Conservation (phyloP, 2,888 invertebrate species). For the Drosophila pseudotakahashii region DNA sequence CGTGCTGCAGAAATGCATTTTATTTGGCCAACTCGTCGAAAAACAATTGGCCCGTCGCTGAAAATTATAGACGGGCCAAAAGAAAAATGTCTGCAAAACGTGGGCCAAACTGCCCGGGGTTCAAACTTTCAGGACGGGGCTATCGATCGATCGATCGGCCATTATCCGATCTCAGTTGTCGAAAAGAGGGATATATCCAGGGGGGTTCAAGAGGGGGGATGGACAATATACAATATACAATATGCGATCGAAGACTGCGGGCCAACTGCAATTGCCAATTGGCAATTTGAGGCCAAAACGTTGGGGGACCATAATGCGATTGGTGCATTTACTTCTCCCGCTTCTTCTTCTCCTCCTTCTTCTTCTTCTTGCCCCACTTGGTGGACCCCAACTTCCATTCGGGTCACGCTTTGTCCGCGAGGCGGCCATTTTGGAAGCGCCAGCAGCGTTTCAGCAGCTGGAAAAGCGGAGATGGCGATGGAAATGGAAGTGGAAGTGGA, state of each 20-base stretch:
- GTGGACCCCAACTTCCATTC: neutral
- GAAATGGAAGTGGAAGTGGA: conserved; percentile 7
- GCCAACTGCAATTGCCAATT: conserved; percentile 63
- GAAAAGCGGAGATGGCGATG: conserved; percentile 7
- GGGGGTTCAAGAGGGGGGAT: neutral
- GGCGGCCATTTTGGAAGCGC: conserved; percentile 69
- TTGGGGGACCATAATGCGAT: conserved; percentile 75
- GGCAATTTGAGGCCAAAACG: conserved; percentile 64
- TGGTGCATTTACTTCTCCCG: conserved; percentile 73
- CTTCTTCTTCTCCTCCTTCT: no score
- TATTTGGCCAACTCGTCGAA: conserved; percentile 56
- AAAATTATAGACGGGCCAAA: conserved; percentile 66
- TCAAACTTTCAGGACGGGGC: conserved; percentile 1
- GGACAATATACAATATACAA: neutral
- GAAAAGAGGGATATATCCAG: neutral
- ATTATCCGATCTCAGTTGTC: conserved; percentile 42
- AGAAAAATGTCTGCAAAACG: conserved; percentile 77
- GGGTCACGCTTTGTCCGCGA: conserved; percentile 39
- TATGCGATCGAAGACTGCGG: conserved; percentile 22
- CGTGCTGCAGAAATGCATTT: conserved; percentile 73
- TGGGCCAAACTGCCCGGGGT: conserved; percentile 62
- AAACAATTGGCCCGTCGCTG: conserved; percentile 41
- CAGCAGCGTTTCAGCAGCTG: conserved; percentile 32
- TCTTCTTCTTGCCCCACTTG: no score
- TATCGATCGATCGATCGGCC: conserved; percentile 49